Percentiles rank a stretch among this genome's conserved stretches.
Evolutionary conservation across 1,140 invertebrate genomes (phyloP).

Genomic region (Ectropis grisescens): DNA sequence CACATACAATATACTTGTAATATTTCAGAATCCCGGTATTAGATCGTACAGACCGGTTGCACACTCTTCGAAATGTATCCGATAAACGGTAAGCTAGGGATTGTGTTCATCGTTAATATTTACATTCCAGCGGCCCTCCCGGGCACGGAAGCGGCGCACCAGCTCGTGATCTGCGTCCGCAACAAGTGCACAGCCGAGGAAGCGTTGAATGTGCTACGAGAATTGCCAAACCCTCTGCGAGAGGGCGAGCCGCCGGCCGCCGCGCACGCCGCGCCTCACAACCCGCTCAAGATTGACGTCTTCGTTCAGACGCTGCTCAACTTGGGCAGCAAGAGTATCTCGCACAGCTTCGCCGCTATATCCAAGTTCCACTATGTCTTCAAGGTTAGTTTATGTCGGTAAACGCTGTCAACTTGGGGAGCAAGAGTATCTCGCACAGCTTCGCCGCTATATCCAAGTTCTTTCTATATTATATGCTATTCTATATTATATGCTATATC

Average conservation of each 20-base stretch:
- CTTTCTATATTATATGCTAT: too few species aligned
- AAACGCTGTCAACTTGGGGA: conserved; percentile 94
- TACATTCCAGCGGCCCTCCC: conserved; percentile 85
- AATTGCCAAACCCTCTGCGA: conserved; percentile 82
- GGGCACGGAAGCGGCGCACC: conserved; percentile 86
- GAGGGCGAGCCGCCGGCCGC: conserved; percentile 70
- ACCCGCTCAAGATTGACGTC: conserved; percentile 95
- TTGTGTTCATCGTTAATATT: too few species aligned
- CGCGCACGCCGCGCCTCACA: conserved; percentile 76
- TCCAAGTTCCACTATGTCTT: conserved; percentile 97
- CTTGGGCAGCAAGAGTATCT: conserved; percentile 96
- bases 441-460: conserved; percentile 98
- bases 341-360: conserved; percentile 97
- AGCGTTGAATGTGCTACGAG: conserved; percentile 89
- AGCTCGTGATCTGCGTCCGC: conserved; percentile 87
- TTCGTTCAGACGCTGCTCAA: conserved; percentile 96
- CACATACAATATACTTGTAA: too few species aligned
- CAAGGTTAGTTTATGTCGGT: conserved; percentile 83
- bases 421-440: conserved; percentile 97
- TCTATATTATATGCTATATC: too few species aligned
- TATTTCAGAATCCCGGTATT: too few species aligned
- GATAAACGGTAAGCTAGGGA: too few species aligned
- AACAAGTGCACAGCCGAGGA: conserved; percentile 92
- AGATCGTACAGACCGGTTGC: too few species aligned
- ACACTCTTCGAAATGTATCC: too few species aligned